Conservation (phyloP, 2,888 invertebrate genomes). For the Willowsia nigromaculata region DNA sequence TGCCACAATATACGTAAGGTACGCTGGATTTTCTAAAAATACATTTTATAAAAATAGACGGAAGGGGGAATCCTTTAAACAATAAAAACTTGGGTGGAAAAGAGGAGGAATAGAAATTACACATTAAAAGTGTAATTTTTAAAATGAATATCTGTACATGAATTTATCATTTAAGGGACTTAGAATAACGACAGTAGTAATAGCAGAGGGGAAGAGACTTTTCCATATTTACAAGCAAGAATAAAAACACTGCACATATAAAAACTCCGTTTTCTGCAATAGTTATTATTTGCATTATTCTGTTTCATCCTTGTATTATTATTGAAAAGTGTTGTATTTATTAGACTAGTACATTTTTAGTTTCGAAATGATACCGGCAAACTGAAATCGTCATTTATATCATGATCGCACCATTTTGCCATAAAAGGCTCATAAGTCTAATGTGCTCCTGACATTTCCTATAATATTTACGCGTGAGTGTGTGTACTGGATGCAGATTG, state of each 20-base stretch:
- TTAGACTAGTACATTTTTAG: neutral
- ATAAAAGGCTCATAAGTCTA: slow-evolving; percentile 19
- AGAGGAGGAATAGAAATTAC: slow-evolving; percentile 41
- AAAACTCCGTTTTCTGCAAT: neutral
- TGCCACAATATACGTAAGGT: neutral
- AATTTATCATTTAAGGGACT: neutral
- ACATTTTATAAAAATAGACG: neutral
- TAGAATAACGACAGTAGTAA: neutral
- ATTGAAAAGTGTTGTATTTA: too few species aligned
- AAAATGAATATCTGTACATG: neutral
- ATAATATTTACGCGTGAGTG: neutral
- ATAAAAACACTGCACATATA: neutral
- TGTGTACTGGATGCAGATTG: neutral
- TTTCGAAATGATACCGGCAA: neutral
- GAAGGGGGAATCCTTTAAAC: neutral
- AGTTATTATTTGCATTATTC: neutral
- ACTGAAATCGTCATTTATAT: neutral
- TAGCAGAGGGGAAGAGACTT: neutral
- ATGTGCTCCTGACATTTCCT: neutral
- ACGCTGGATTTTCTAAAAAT: neutral
- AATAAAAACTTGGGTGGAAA: neutral
- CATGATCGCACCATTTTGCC: neutral
- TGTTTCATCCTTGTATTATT: slow-evolving; percentile 19
- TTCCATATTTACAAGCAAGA: neutral
- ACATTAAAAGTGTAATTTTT: slow-evolving; percentile 32